Conservation (phyloP, 2,888 invertebrate genomes). For the Baccha elongata region DNA sequence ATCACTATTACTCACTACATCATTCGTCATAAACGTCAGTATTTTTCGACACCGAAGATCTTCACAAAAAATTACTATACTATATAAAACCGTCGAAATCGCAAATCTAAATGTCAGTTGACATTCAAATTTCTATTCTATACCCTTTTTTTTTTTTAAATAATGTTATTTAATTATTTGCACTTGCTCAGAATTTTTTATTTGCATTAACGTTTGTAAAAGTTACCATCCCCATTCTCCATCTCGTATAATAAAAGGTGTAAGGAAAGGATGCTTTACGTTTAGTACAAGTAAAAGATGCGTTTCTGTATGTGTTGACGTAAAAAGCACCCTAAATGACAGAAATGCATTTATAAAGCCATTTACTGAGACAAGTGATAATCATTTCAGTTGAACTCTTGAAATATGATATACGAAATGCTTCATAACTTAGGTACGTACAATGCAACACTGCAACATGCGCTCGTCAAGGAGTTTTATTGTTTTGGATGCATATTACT, state of each 20-base stretch:
- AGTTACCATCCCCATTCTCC: constrained; percentile 38
- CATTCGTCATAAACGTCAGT: too few species aligned
- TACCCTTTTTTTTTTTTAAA: background rate
- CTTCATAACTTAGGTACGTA: constrained; percentile 4
- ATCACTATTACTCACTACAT: too few species aligned
- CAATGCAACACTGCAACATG: constrained; percentile 42
- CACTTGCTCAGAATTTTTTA: background rate
- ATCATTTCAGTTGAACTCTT: constrained; percentile 61
- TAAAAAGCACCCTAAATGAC: constrained; percentile 31
- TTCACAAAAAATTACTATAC: too few species aligned
- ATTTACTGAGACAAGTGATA: constrained; percentile 67
- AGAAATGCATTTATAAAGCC: constrained; percentile 66
- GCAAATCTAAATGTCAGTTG: too few species aligned
- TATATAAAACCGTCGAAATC: too few species aligned
- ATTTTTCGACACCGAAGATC: too few species aligned
- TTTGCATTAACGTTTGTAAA: constrained; percentile 38
- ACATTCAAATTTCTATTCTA: too few species aligned
- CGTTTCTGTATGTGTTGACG: background rate
- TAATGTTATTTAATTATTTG: background rate
- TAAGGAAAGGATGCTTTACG: background rate
- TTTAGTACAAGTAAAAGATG: too few species aligned
- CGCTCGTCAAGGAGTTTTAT: constrained; percentile 45
- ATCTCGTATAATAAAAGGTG: background rate
- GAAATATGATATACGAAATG: constrained; percentile 32
- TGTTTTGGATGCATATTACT: constrained; percentile 15